Evolutionary conservation across 2,888 invertebrate genomes (phyloP).

Genomic region (Tetropium fuscum): DNA sequence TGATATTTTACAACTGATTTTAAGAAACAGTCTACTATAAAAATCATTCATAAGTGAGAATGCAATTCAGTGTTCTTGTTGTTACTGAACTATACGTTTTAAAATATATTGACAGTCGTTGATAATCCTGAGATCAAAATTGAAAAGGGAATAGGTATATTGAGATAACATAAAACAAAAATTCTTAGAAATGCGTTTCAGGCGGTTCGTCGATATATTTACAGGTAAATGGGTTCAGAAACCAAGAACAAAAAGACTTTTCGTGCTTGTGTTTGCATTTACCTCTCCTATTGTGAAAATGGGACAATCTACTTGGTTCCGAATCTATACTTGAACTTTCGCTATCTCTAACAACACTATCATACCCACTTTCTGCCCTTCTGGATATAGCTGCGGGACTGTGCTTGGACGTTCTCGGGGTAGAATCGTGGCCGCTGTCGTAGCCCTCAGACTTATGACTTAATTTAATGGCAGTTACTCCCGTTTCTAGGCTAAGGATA

Average conservation of each 20-base stretch:
- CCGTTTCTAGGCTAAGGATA: constrained; percentile 73
- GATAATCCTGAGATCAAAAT: constrained; percentile 21
- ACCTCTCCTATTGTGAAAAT: constrained; percentile 63
- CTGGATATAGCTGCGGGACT: constrained; percentile 83
- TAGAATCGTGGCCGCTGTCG: constrained; percentile 87
- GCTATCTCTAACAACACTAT: constrained; percentile 89
- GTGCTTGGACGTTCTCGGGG: constrained; percentile 84
- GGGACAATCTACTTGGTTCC: constrained; percentile 69
- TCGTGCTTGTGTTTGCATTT: constrained; percentile 77
- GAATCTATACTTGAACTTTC: constrained; percentile 91
- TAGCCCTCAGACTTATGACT: constrained; percentile 76
- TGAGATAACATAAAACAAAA: background rate
- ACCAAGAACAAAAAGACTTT: constrained; percentile 81
- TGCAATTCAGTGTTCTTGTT: no score
- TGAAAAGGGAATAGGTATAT: background rate
- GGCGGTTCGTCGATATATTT: constrained; percentile 76
- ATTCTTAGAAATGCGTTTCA: constrained; percentile 64
- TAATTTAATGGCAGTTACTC: constrained; percentile 73
- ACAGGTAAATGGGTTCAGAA: constrained; percentile 81
- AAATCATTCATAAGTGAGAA: background rate
- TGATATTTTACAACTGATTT: no score
- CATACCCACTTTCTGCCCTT: constrained; percentile 91
- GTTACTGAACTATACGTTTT: background rate
- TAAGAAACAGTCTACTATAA: no score
- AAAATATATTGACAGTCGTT: constrained; percentile 5